These are phyloP conservation scores for Hystrix cristata DNA, from an alignment of 2,113 vertebrate species.

Conservation along the genomic window DNA sequence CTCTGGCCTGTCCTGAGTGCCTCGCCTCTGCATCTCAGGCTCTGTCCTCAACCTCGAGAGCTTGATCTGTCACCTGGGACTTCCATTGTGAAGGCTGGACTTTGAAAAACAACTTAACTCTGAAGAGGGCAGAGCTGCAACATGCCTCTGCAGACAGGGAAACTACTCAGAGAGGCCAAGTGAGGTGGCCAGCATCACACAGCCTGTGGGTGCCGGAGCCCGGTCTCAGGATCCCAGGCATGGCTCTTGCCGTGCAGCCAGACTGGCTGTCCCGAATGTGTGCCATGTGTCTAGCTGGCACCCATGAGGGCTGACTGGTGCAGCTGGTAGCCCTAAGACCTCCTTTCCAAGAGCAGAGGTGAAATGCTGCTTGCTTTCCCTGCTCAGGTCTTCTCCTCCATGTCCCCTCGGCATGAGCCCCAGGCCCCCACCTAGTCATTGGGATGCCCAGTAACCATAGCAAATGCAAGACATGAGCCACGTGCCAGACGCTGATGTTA, in stretches of 20 bases:
- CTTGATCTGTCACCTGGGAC: neutral
- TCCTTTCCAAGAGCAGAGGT: neutral
- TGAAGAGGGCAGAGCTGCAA: neutral
- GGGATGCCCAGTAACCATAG: neutral
- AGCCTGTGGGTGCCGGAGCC: neutral
- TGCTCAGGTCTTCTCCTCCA: neutral
- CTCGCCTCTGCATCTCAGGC: neutral
- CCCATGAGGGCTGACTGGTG: accelerated
- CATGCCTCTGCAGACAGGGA: neutral
- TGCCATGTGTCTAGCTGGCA: neutral
- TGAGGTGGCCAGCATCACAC: neutral
- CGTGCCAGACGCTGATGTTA: neutral
- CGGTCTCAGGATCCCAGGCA: neutral
- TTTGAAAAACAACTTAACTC: neutral
- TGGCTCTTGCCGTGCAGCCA: neutral
- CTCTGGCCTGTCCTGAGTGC: neutral
- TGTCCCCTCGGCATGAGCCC: neutral
- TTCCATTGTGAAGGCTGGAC: neutral
- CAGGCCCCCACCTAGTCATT: neutral
- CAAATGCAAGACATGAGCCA: neutral
- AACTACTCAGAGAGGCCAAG: constrained; percentile 36
- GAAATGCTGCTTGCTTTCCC: neutral
- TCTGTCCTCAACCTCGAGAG: neutral
- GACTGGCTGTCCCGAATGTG: neutral
- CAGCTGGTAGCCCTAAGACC: neutral